Evolutionary conservation across 2,888 invertebrate genomes (phyloP).

Genomic region (Desoria tigrina): DNA sequence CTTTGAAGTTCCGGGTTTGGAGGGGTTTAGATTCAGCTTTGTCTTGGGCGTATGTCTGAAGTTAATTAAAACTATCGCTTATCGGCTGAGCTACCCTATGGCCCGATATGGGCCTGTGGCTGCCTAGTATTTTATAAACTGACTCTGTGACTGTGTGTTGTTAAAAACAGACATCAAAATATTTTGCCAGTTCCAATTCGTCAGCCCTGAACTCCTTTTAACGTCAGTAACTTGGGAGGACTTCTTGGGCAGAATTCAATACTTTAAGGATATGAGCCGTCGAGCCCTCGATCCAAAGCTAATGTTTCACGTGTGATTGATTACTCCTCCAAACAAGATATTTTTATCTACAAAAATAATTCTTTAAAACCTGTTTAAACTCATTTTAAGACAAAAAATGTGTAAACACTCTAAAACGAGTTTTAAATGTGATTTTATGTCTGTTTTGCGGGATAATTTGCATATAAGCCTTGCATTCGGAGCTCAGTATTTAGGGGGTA

Average conservation of each 20-base stretch:
- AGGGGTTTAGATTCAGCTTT: too few species aligned
- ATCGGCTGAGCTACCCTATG: too few species aligned
- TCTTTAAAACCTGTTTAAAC: not conserved
- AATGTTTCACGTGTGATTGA: conserved; percentile 69
- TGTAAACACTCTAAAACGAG: too few species aligned
- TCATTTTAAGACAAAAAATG: too few species aligned
- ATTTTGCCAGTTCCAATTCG: conserved; percentile 36
- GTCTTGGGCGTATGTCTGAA: too few species aligned
- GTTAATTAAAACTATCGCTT: too few species aligned
- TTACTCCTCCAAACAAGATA: conserved; percentile 48
- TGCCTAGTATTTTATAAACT: too few species aligned
- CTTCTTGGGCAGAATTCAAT: conserved; percentile 35
- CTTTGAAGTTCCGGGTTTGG: too few species aligned
- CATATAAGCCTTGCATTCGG: conserved; percentile 75
- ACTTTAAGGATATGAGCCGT: conserved; percentile 40
- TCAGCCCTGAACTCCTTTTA: conserved; percentile 46
- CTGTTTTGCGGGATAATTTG: conserved; percentile 72
- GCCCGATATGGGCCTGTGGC: too few species aligned
- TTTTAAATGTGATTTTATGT: conserved; percentile 57
- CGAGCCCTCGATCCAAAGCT: conserved; percentile 58
- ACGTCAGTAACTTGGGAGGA: conserved; percentile 50
- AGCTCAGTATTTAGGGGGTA: conserved; percentile 55
- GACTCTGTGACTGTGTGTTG: too few species aligned
- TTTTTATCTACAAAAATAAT: conserved; percentile 9
- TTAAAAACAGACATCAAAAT: too few species aligned